Percentiles rank a stretch among this genome's conserved stretches.
Conservation (phyloP, 1,140 invertebrate genomes). For the Aphis craccivora region DNA sequence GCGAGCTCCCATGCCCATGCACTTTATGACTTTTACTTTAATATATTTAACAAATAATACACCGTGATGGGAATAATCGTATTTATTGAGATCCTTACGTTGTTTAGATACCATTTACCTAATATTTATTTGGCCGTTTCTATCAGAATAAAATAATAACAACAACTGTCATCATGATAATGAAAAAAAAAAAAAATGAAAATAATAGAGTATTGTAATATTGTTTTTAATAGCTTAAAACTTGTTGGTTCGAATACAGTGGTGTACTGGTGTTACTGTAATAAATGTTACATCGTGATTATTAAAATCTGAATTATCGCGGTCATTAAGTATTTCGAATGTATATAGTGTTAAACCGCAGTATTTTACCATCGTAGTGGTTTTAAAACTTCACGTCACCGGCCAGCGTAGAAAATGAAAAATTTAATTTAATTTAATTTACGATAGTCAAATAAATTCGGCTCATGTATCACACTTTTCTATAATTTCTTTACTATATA, state of each 20-base stretch:
- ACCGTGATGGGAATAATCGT: not conserved
- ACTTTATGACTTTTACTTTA: not conserved
- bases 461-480: not conserved
- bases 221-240: not conserved
- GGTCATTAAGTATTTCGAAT: not conserved
- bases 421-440: not conserved
- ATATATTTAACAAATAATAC: not conserved
- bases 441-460: not conserved
- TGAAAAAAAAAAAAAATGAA: not conserved
- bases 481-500: not conserved
- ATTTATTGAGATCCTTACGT: not conserved
- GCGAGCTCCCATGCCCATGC: not conserved
- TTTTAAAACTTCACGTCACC: not conserved
- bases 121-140: not conserved
- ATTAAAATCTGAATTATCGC: not conserved
- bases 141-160: not conserved
- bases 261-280: not conserved
- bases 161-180: rapidly evolving
- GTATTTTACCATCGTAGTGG: not conserved
- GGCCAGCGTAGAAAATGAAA: not conserved
- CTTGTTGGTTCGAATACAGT: not conserved
- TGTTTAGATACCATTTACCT: not conserved
- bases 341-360: not conserved
- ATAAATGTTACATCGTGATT: not conserved
- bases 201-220: not conserved